These are phyloP conservation scores for Buteo buteo DNA, from an alignment of 2,113 vertebrate genomes.

Conservation along the genomic window DNA sequence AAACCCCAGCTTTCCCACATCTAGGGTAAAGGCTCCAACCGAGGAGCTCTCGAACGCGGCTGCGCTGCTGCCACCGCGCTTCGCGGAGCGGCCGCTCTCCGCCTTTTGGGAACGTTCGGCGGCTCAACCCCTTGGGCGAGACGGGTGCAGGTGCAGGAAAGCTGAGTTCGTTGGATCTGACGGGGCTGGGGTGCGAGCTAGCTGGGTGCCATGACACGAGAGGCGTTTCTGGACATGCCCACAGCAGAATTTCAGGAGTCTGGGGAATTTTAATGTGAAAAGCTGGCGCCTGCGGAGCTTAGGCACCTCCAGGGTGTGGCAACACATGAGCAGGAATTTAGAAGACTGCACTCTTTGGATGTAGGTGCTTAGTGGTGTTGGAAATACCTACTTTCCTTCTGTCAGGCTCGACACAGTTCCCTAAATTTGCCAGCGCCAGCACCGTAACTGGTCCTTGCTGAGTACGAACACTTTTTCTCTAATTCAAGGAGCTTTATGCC, in stretches of 20 bases:
- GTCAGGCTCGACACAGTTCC: background rate
- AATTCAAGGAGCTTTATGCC: background rate
- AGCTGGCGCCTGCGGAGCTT: background rate
- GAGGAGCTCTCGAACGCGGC: background rate
- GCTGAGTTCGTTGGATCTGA: constrained; percentile 7
- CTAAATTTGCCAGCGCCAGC: background rate
- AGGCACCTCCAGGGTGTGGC: constrained; percentile 6
- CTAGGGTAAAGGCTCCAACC: constrained; percentile 1
- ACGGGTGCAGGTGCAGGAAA: background rate
- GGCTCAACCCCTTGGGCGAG: constrained; percentile 2
- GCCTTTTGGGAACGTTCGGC: background rate
- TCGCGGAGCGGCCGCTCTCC: background rate
- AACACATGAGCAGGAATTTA: background rate
- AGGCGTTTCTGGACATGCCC: constrained; percentile 45
- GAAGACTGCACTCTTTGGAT: background rate
- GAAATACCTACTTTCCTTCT: background rate
- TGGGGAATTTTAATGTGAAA: constrained; percentile 43
- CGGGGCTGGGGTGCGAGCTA: background rate
- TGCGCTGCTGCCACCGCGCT: background rate
- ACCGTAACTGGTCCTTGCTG: background rate
- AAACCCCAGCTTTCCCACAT: constrained; percentile 50
- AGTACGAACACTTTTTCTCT: background rate
- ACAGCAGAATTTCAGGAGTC: constrained; percentile 34
- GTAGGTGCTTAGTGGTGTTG: background rate
- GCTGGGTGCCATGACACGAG: background rate